A percentile compares a stretch with the other conserved stretches of the same genome.
Conservation (phyloP, 2,113 vertebrate species). For the Marmota flaviventris region DNA sequence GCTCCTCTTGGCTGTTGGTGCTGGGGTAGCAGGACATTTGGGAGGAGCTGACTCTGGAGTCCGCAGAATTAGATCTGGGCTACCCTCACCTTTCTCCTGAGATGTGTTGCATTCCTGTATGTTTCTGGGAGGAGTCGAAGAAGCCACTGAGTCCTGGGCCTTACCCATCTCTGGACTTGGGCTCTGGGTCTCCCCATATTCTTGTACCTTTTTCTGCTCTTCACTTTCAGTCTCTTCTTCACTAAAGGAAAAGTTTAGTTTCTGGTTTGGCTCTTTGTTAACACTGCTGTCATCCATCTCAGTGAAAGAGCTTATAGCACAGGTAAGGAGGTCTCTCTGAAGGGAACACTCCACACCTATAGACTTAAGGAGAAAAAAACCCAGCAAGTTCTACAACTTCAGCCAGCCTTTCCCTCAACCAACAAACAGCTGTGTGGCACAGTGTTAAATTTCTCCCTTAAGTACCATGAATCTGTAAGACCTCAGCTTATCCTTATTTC, state of each 20-base stretch:
- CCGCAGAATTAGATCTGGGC: constrained; percentile 56
- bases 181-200: not conserved
- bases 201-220: constrained; percentile 69
- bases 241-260: constrained; percentile 91
- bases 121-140: constrained; percentile 55
- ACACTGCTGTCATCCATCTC: constrained; percentile 83
- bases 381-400: accelerated
- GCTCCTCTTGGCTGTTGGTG: constrained; percentile 89
- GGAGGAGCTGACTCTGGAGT: not conserved
- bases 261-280: constrained; percentile 86
- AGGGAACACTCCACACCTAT: accelerated
- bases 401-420: not conserved
- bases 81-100: constrained; percentile 19
- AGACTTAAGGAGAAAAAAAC: not conserved
- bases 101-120: not conserved
- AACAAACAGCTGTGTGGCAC: not conserved
- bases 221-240: constrained; percentile 89
- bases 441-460: not conserved
- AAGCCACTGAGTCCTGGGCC: constrained; percentile 7
- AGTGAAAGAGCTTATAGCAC: not conserved
- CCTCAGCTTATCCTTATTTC: constrained; percentile 58
- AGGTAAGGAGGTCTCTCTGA: not conserved
- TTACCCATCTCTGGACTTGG: not conserved
- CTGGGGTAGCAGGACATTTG: constrained; percentile 86
- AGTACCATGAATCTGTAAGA: not conserved